Evolutionary conservation across 2,888 invertebrate species (phyloP).

Genomic region (Caenorhabditis sp.): DNA sequence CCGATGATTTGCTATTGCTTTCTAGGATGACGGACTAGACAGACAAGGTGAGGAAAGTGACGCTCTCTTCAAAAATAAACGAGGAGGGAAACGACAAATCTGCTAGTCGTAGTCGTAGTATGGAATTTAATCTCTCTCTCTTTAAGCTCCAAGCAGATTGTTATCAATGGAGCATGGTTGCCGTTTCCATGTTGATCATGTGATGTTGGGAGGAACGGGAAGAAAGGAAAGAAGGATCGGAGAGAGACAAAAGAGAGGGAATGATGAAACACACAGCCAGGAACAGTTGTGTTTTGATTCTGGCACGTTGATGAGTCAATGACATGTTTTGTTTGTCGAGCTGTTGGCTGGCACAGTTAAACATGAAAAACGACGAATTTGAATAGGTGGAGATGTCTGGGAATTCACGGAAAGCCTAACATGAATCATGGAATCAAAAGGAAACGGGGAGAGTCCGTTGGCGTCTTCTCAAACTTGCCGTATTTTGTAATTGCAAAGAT

Average conservation of each 20-base stretch:
- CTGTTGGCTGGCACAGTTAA: conserved; percentile 29
- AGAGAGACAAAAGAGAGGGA: background rate
- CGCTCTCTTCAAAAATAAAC: background rate
- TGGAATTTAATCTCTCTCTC: conserved; percentile 10
- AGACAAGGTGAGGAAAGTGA: background rate
- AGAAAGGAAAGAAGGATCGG: background rate
- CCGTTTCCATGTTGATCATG: background rate
- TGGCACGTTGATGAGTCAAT: conserved; percentile 10
- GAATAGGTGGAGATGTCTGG: background rate
- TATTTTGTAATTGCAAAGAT: background rate
- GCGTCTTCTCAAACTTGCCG: background rate
- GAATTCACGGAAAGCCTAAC: background rate
- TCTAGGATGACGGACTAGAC: background rate
- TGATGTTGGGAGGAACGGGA: background rate
- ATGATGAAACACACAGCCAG: conserved; percentile 5
- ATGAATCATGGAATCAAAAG: background rate
- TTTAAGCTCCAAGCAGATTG: background rate
- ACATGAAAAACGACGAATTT: conserved; percentile 5
- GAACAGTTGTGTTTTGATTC: conserved; percentile 43
- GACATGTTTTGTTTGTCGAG: conserved; percentile 34
- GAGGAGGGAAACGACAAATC: background rate
- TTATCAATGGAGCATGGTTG: conserved; percentile 1
- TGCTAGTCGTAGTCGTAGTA: conserved; percentile 10
- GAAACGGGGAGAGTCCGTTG: too few species aligned
- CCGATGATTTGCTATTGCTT: background rate